Percentiles rank a stretch among this genome's conserved stretches.
phyloP scores from a whole-genome alignment of 2,113 vertebrate genomes.

The Phalacrocorax carbo region DNA sequence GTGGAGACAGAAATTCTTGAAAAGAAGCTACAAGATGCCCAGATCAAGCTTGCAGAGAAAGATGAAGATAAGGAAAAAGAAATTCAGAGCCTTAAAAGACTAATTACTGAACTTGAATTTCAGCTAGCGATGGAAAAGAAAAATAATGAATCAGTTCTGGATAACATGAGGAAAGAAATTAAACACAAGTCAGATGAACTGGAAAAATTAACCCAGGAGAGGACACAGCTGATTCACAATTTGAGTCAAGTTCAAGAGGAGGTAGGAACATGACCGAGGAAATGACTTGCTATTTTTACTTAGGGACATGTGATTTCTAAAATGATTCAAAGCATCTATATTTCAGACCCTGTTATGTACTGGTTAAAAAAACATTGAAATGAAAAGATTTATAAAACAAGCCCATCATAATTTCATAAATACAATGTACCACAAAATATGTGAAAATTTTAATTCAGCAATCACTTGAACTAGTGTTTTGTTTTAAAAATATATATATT shows the following conservation, averaged over 20 bases:
- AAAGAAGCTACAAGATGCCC: slow-evolving; percentile 69
- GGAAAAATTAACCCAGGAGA: slow-evolving; percentile 72
- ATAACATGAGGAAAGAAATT: slow-evolving; percentile 72
- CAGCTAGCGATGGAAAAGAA: slow-evolving; percentile 75
- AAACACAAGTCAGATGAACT: slow-evolving; percentile 78
- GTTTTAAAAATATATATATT: fast-evolving
- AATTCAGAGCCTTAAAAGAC: slow-evolving; percentile 66
- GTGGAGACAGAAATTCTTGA: slow-evolving; percentile 72
- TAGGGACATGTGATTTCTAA: not conserved
- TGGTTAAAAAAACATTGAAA: not conserved
- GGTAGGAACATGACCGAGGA: slow-evolving; percentile 68
- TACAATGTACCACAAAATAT: not conserved
- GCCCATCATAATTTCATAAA: not conserved
- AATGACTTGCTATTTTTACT: not conserved
- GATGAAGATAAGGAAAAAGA: slow-evolving; percentile 72
- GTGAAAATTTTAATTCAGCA: not conserved
- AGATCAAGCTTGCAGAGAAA: slow-evolving; percentile 63
- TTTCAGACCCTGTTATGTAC: not conserved
- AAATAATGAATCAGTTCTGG: slow-evolving; percentile 58
- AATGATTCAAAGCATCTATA: not conserved
- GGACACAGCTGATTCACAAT: slow-evolving; percentile 72
- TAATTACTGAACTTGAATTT: slow-evolving; percentile 68
- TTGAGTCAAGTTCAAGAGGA: slow-evolving; percentile 77
- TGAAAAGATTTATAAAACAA: not conserved
- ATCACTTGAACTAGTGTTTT: not conserved